A percentile compares a stretch with the other conserved stretches of the same genome.
Evolutionary conservation across 2,113 vertebrate genomes (phyloP).

Genomic region (Paradoxurus hermaphroditus): DNA sequence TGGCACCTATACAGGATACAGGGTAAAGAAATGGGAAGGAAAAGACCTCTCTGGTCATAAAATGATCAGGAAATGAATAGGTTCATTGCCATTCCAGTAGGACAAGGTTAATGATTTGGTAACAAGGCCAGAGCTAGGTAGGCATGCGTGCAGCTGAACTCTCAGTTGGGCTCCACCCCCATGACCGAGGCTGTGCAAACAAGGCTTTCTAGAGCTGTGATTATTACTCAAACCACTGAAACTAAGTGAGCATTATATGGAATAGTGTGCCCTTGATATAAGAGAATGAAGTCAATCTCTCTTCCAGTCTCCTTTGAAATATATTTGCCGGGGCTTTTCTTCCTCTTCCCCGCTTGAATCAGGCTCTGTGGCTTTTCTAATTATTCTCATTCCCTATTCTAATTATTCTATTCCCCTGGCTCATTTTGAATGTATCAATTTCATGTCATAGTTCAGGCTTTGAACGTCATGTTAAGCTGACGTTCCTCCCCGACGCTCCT

Average conservation of each 20-base stretch:
- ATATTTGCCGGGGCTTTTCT: not conserved
- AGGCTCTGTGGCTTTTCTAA: not conserved
- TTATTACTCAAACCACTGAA: not conserved
- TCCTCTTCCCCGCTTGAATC: not conserved
- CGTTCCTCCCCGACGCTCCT: too few species aligned
- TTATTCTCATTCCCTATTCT: not conserved
- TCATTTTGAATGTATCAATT: not conserved
- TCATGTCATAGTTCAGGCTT: not conserved
- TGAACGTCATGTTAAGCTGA: not conserved
- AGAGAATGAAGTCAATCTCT: not conserved
- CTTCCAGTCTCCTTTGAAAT: not conserved
- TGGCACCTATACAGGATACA: not conserved
- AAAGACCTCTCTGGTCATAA: not conserved
- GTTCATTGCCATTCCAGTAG: not conserved
- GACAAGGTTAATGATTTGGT: not conserved
- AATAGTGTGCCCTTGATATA: not conserved
- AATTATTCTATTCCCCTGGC: not conserved
- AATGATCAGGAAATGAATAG: not conserved
- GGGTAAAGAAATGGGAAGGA: not conserved
- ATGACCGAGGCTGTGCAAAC: not conserved
- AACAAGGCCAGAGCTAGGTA: not conserved
- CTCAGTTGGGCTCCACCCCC: not conserved
- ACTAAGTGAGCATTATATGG: not conserved
- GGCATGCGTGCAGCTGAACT: not conserved
- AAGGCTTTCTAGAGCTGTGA: not conserved